phyloP scores from a whole-genome alignment of 2,888 invertebrate genomes.

The Athrips mouffetella region DNA sequence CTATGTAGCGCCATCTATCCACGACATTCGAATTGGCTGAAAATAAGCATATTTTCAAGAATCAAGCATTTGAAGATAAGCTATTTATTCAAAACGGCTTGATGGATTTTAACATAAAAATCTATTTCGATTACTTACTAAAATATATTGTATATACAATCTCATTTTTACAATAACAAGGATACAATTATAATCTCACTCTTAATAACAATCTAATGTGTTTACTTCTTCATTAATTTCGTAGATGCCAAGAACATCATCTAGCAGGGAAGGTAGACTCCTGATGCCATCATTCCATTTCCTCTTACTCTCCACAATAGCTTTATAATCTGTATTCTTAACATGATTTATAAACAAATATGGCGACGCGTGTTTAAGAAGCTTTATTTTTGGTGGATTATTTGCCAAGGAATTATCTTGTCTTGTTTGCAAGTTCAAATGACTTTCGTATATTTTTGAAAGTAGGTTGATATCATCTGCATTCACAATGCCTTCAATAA shows the following conservation, averaged over 20 bases:
- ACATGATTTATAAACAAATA: constrained; percentile 80
- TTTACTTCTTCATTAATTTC: constrained; percentile 75
- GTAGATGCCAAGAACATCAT: constrained; percentile 84
- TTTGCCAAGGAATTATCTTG: constrained; percentile 29
- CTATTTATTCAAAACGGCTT: too few relatives aligned
- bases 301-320: constrained; percentile 77
- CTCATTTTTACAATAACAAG: neutral
- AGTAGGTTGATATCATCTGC: constrained; percentile 80
- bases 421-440: constrained; percentile 50
- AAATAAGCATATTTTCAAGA: too few relatives aligned
- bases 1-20: too few relatives aligned
- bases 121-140: neutral
- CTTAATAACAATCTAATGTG: constrained; percentile 84
- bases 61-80: too few relatives aligned
- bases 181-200: constrained; percentile 3
- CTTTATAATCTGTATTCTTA: constrained; percentile 78
- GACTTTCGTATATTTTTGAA: constrained; percentile 78
- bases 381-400: constrained; percentile 44
- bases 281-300: constrained; percentile 83
- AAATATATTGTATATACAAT: neutral
- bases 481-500: constrained; percentile 82
- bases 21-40: too few relatives aligned
- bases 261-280: constrained; percentile 84
- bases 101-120: too few relatives aligned
- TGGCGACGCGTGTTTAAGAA: constrained; percentile 61